Base-by-base conservation (phyloP, 2,113 vertebrate species). In the Malurus cyaneus region DNA sequence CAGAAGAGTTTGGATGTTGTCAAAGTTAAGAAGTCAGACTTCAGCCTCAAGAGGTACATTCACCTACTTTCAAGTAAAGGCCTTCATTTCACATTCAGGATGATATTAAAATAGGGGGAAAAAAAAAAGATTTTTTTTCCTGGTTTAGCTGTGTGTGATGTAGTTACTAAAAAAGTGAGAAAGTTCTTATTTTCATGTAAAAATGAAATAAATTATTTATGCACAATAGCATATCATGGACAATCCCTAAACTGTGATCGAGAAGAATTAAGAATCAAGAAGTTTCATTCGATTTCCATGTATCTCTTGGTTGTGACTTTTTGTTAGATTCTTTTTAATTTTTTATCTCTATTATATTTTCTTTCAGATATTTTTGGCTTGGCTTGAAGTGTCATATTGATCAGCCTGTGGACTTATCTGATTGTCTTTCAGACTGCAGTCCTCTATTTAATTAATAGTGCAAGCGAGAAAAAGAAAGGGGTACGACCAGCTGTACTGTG, bases 341-440 rank as follows among this genome's bases (percentile, higher is more conserved):
- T 78, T 54, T 31, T n/a, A 47, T 61, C 39, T 80, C 8, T 41
- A 50, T 69, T 47, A 77, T 69, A 76, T 73, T 92, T 86, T 80
- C 12, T 46, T 80, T 88, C 25, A 81, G 42, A 52, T 94, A 60
- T 78, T 87, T 88, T 80, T 88, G 47, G 3, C 56, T 84, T 62
- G 21, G 12, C 15, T 88, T 42, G 36, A 81, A 84, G 20, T 87
- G 18, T 78, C 73, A 60, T 54, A 91, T 71, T 78, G 86, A 88
- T 86, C 72, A 69, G 24, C 28, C n/a, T 73, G 18, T 73, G 67
- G 83, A 70, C 56, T 91, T 74, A 81, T 54, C 78, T 93, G 69
- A 93, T 87, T 87, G 80, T 91, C 54, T 80, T 91, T 94, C 69
- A 84, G n/a, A 67, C 19, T 61, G 5, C 80, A 86, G 36, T 69